Base-by-base conservation (phyloP, 2,888 invertebrate species). In the Cerceris ruficornis region DNA sequence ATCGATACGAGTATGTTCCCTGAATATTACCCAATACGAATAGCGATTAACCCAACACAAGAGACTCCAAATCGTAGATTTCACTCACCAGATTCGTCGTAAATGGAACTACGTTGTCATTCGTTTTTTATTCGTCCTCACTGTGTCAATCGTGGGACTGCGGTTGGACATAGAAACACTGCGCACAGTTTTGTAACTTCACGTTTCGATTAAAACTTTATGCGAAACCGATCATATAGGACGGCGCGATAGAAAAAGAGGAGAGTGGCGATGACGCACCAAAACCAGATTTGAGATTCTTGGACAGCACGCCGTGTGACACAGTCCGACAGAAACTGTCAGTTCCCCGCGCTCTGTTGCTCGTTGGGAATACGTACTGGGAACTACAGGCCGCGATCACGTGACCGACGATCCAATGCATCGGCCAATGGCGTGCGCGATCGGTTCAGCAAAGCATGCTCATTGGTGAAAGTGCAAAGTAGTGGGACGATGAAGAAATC, bases 291-390 rank as follows among this genome's bases (percentile, higher is more conserved):
- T 59, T 60, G 62, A 79, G 69, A 79, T 79, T 74, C 57, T 68
- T 6, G 15, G 1, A 39, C 39, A 49, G 52, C 2, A 50, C 46
- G 43, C n/a, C 15, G 5, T 0, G 9, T 4, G 8, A 8, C 41
- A 59, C 70, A 64, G 68, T 41, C 39, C 46, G 69, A 41, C 66
- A 46, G 55, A 14, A 66, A 80, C 80, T 80, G 75, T 49, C 62
- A 71, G 42, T 57, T 59, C 11, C 8, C 39, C 6, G n/a, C 65
- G 52, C 39, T 11, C 49, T 42, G 28, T 6, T 14, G 41, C 6
- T 13, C 14, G 39, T 8, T 17, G 17, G 42, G 17, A 50, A 43
- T 41, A 14, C 7, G 9, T 15, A 42, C 52, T 52, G 15, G 5
- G n/a, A 57, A 17, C 67, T 52, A 65, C 70, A 65, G 42, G 13